These are phyloP conservation scores for Benitochromis conjunctus DNA, from an alignment of 2,113 vertebrate species.

Conservation along the genomic window DNA sequence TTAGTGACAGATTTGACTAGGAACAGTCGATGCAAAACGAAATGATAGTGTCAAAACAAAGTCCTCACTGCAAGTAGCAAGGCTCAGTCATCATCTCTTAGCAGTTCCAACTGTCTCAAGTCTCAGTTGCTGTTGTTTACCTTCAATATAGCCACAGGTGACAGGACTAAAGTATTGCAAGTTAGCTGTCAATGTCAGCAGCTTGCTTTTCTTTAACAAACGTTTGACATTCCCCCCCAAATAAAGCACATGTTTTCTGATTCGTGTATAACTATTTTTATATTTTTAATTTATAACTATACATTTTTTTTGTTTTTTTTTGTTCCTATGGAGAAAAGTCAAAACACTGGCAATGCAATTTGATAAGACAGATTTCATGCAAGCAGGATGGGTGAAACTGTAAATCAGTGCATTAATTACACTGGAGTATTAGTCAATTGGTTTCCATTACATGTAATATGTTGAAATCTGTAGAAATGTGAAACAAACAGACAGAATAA, in stretches of 20 bases:
- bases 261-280: not conserved
- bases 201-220: not conserved
- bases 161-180: not conserved
- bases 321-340: not conserved
- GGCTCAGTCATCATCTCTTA: not conserved
- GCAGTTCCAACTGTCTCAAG: not conserved
- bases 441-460: not conserved
- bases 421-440: not conserved
- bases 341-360: not conserved
- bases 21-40: not conserved
- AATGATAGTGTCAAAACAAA: slow-evolving; percentile 19
- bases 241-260: not conserved
- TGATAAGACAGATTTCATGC: not conserved
- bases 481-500: not conserved
- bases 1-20: not conserved
- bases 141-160: not conserved
- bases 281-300: not conserved
- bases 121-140: not conserved
- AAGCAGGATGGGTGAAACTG: not conserved
- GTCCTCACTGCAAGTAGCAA: not conserved
- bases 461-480: not conserved
- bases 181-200: not conserved
- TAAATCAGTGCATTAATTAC: not conserved
- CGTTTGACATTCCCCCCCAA: not conserved
- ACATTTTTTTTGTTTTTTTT: not conserved